Evolutionary conservation across 2,113 vertebrate genomes (phyloP), one percentile per base, ranked within the genome.

Genomic region (Alligator sinensis): DNA sequence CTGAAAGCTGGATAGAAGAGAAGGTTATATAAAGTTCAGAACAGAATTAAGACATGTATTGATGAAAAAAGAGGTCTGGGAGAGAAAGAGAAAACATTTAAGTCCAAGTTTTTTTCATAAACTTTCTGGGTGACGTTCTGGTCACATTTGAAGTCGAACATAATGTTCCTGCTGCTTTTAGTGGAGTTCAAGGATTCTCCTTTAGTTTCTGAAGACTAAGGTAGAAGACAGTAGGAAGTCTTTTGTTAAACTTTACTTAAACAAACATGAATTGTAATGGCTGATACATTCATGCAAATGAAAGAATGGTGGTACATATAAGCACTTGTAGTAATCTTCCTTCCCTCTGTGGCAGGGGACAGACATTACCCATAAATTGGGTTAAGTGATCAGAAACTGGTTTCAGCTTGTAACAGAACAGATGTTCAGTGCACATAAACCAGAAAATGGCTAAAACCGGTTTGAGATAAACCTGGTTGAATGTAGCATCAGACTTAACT

Each of bases 161-260:
- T 38, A 59, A 86, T 9, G 47, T 47, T 82, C 6, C 58, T 16
- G 10, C 0, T 0, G 21, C 1, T 62, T 58, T 0, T 15, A 34
- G 4, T 38, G 38, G 58, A 25, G 8, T 25, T 17, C 21, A 74
- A 34, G 13, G 47, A 24, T 74, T 22, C 28, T 6, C 18, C 10
- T 19, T 81, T 27, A 38, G 28, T 2, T 4, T 10, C 8, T 78
- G 15, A 54, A 81, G 57, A 22, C 10, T 82, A 59, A 13, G 5
- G 87, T 82, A 55, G 9, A 27, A 62, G n/a, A 6, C 58, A 10
- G 10, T 13, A 80, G 1, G 58, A 88, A n/a, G 24, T 76, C 34
- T 28, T 34, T n/a, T 87, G 47, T 55, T 87, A 76, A 70, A 70
- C 47, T 85, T 86, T 82, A 9, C 5, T 80, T 87, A 34, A 34